These are phyloP conservation scores for Ophion obscuratus DNA, from an alignment of 2,888 invertebrate genomes.

Conservation along the genomic window DNA sequence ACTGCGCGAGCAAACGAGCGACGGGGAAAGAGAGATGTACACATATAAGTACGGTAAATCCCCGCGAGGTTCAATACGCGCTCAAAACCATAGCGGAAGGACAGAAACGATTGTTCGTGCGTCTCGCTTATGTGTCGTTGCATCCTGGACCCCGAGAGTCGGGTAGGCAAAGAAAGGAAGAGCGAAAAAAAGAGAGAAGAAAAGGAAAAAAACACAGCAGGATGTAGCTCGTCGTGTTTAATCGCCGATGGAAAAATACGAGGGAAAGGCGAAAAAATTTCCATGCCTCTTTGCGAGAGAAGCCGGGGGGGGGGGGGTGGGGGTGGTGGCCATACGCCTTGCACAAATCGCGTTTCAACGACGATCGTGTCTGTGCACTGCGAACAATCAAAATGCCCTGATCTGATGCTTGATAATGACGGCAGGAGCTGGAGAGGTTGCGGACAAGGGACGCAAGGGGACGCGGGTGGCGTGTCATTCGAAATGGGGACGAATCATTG, in stretches of 20 bases:
- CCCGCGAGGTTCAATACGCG: conserved; percentile 68
- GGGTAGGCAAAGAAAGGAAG: background rate
- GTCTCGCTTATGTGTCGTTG: conserved; percentile 17
- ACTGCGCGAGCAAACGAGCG: conserved; percentile 46
- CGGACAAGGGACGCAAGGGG: background rate
- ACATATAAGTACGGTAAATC: conserved; percentile 59
- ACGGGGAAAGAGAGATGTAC: conserved; percentile 32
- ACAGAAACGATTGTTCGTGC: conserved; percentile 72
- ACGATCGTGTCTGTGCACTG: conserved; percentile 17
- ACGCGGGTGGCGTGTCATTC: background rate
- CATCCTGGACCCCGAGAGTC: conserved; percentile 1
- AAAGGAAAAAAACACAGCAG: conserved; percentile 15
- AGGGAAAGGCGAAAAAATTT: conserved; percentile 39
- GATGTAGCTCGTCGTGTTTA: conserved; percentile 51
- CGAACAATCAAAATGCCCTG: conserved; percentile 26
- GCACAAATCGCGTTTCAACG: conserved; percentile 46
- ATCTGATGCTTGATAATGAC: conserved; percentile 26
- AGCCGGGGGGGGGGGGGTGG: background rate
- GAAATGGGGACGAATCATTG: background rate
- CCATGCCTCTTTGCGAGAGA: conserved; percentile 22
- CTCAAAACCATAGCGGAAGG: conserved; percentile 65
- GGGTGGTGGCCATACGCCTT: background rate
- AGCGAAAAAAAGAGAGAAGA: background rate
- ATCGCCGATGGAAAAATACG: conserved; percentile 54
- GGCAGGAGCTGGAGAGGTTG: background rate